Conservation (phyloP, 2,888 invertebrate genomes). For the Diaphora mendica region DNA sequence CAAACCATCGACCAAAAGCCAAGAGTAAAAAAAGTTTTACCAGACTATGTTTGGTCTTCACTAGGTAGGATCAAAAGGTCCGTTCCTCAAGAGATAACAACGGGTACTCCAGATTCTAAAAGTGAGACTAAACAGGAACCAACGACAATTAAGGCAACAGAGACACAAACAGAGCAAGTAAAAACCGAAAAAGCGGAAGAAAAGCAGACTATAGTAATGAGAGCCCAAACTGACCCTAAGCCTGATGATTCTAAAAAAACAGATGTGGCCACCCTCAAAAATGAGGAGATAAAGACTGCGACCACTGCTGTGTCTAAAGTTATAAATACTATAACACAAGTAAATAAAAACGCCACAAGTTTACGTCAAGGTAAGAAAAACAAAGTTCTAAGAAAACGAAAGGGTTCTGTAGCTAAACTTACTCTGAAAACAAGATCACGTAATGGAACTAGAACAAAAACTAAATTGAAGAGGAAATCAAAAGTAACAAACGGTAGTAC, state of each 20-base stretch:
- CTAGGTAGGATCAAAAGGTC: slow-evolving; percentile 54
- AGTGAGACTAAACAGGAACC: neutral
- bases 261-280: neutral
- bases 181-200: neutral
- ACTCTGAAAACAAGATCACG: neutral
- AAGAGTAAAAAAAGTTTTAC: slow-evolving; percentile 65
- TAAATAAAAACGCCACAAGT: neutral
- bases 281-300: neutral
- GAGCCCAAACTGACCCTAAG: neutral
- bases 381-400: neutral
- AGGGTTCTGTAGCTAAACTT: neutral
- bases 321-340: neutral
- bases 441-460: neutral
- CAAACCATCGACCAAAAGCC: slow-evolving; percentile 46
- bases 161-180: slow-evolving; percentile 8
- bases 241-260: neutral
- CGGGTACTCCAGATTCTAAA: neutral
- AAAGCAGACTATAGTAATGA: neutral
- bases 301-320: neutral
- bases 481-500: slow-evolving; percentile 3
- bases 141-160: neutral
- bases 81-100: slow-evolving; percentile 20
- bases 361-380: neutral
- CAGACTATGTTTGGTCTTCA: slow-evolving; percentile 46
- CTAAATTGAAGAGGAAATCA: neutral